These are phyloP conservation scores for Porites evermanni DNA, from an alignment of 92 coral and sea anemone genomes.

Conservation along the genomic window DNA sequence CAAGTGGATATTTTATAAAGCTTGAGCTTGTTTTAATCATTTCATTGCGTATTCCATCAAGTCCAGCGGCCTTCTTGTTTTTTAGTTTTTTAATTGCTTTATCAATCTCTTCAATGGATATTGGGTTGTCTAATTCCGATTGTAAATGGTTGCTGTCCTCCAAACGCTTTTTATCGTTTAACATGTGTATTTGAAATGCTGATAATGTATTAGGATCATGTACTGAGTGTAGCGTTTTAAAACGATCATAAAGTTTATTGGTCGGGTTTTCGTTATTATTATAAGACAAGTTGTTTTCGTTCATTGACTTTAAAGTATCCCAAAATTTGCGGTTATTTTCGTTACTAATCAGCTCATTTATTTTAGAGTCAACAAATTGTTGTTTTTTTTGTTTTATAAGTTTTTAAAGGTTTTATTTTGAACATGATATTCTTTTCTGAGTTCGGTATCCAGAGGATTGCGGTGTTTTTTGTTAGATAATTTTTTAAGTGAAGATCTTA, in stretches of 20 bases:
- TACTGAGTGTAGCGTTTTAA: background rate
- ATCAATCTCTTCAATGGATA: too few relatives aligned
- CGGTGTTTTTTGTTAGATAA: too few relatives aligned
- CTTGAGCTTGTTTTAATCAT: background rate
- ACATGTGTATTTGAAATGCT: too few relatives aligned
- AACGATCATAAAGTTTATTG: background rate
- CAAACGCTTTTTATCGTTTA: too few relatives aligned
- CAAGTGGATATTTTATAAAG: background rate
- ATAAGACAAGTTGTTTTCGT: background rate
- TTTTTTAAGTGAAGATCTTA: too few relatives aligned
- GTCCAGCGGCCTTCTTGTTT: background rate
- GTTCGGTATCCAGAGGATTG: too few relatives aligned
- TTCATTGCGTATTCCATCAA: conserved; percentile 1
- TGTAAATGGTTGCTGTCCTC: too few relatives aligned
- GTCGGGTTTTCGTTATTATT: background rate
- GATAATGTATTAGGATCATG: background rate
- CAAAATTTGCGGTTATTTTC: background rate
- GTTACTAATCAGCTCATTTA: background rate
- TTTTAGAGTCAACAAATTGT: background rate
- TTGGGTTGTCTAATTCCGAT: too few relatives aligned
- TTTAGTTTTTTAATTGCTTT: too few relatives aligned
- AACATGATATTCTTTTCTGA: background rate
- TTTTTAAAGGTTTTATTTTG: background rate
- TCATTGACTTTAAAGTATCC: background rate
- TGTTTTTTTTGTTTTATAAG: background rate